Base-by-base conservation (phyloP, 2,797 vertebrate genomes). In the Myotis findleyi region DNA sequence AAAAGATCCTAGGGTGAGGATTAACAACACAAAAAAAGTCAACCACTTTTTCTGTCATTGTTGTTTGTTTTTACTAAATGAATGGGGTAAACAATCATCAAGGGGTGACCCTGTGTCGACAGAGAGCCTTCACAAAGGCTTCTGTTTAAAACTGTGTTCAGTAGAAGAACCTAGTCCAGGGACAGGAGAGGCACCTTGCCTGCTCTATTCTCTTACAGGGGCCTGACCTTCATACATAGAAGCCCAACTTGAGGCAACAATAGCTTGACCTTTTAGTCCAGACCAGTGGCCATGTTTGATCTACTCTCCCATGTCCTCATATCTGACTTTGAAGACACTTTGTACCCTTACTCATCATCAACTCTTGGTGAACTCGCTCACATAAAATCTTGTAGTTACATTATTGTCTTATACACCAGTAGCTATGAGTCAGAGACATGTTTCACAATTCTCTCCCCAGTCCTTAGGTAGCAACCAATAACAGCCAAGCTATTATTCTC, bases 11-110 rank as follows among this genome's bases (percentile, higher is more conserved):
- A 62, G 59, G 27, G 12, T 12, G 6, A 62, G 12, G 12, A 62
- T 30, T 62, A 30, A 30, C 59, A 62, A 14, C 5, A 62, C 11
- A 1, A 14, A 30, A 94, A 59, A 94, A 64, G 16, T 86, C 36
- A 80, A 75, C 16, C 7, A 25, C 9, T n/a, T 87, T 82, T 92
- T 66, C 44, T 85, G 16, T 64, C 95, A n/a, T 76, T 75, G 21
- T 49, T 83, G 5, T 59, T 89, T 88, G 27, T 21, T 86, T 95
- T 82, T 75, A 33, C 3, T 84, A 7, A 90, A 87, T 85, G 13
- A 92, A 86, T 7, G 2, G 12, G 5, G 21, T 71, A 80, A 93
- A 33, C 3, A 44, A 20, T 62, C 20, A 80, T 80, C 27, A 79
- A 90, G 47, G n/a, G 2, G 23, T 79, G 77, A 84, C 25, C 6